Conservation (phyloP, 2,113 vertebrate genomes). For the Thermophis baileyi region DNA sequence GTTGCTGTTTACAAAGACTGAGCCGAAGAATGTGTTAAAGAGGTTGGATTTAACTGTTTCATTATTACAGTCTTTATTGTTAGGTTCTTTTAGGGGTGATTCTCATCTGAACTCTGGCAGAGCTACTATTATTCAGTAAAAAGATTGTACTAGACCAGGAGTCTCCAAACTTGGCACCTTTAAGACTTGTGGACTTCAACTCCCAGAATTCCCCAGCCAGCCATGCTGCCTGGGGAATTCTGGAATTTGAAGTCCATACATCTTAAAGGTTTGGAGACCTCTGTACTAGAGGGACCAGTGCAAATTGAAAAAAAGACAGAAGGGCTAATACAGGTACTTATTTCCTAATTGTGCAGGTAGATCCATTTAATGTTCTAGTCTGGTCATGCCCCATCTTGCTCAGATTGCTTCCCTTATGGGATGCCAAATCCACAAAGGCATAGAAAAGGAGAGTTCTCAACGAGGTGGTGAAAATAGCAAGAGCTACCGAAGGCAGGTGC, state of each 20-base stretch:
- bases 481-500: background rate
- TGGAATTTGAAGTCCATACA: background rate
- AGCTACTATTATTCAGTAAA: background rate
- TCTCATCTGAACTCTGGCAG: background rate
- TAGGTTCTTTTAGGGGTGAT: too few species aligned
- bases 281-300: background rate
- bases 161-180: background rate
- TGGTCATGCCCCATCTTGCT: background rate
- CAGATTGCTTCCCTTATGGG: background rate
- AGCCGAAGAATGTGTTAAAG: too few species aligned
- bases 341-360: background rate
- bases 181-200: background rate
- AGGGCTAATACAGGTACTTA: background rate
- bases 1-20: too few species aligned
- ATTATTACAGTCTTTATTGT: too few species aligned
- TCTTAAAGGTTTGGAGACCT: background rate
- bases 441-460: background rate
- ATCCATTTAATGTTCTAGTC: background rate
- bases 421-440: background rate
- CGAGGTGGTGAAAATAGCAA: background rate
- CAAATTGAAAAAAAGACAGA: background rate
- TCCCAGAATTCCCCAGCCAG: background rate
- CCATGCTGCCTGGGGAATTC: background rate
- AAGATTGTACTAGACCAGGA: background rate
- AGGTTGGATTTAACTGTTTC: too few species aligned